A percentile compares a stretch with the other conserved stretches of the same genome.
Evolutionary conservation across 2,113 vertebrate species (phyloP).

Genomic region (Halichoerus grypus): DNA sequence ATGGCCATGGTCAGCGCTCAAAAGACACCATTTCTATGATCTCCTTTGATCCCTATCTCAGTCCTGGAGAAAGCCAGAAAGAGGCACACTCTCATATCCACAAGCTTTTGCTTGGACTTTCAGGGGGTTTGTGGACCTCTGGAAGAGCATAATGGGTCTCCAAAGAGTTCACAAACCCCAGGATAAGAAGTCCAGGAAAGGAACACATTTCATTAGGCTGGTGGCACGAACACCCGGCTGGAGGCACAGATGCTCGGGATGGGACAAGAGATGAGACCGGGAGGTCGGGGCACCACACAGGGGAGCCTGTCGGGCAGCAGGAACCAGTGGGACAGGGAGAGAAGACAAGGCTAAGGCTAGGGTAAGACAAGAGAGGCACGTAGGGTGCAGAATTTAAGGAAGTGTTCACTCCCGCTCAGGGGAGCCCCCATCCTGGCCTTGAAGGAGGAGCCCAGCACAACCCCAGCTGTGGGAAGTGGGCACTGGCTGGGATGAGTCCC

Average conservation of each 20-base stretch:
- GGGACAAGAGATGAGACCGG: not conserved
- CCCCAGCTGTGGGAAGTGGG: no score
- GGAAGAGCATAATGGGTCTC: not conserved
- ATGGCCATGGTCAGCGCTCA: not conserved
- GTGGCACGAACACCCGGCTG: fast-evolving
- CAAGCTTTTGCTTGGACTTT: not conserved
- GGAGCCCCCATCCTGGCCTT: not conserved
- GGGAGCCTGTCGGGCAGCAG: not conserved
- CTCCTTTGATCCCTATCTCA: not conserved
- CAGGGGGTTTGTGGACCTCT: not conserved
- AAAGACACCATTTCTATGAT: not conserved
- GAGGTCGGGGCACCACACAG: no score
- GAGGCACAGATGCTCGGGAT: not conserved
- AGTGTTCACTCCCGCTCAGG: not conserved
- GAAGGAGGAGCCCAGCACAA: not conserved
- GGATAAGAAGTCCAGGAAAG: not conserved
- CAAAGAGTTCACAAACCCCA: not conserved
- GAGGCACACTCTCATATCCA: not conserved
- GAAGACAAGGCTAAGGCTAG: not conserved
- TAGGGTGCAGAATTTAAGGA: not conserved
- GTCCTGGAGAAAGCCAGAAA: not conserved
- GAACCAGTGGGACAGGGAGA: not conserved
- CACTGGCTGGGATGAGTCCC: no score
- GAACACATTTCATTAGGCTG: not conserved
- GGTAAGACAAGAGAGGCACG: not conserved